These are phyloP conservation scores for Emydoidea blandingii DNA, from an alignment of 2,797 vertebrate species.

Conservation along the genomic window DNA sequence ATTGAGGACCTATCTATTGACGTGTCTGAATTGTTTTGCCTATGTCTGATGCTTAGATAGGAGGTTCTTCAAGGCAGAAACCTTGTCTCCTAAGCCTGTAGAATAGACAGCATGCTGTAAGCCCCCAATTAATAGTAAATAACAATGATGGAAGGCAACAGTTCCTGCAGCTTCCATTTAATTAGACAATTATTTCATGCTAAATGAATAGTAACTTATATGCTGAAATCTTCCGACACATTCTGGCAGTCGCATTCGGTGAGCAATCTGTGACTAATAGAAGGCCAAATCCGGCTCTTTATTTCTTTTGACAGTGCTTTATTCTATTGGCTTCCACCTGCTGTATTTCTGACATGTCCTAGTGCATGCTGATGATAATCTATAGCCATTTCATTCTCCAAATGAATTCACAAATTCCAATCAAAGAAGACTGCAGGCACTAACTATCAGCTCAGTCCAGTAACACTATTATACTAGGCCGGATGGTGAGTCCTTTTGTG, in stretches of 20 bases:
- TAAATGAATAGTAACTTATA: constrained; percentile 51
- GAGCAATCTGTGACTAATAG: constrained; percentile 60
- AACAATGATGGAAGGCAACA: constrained; percentile 43
- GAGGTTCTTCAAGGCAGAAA: constrained; percentile 24
- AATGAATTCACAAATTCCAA: background rate
- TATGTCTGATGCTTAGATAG: background rate
- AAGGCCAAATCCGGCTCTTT: constrained; percentile 23
- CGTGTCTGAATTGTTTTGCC: background rate
- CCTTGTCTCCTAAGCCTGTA: constrained; percentile 29
- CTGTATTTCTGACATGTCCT: constrained; percentile 4
- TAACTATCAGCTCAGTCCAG: background rate
- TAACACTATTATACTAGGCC: background rate
- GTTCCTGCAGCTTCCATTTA: constrained; percentile 4
- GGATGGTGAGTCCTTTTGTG: background rate
- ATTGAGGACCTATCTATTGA: background rate
- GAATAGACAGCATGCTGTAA: background rate
- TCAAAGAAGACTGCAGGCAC: background rate
- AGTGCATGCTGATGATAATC: background rate
- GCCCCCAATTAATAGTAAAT: constrained; percentile 26
- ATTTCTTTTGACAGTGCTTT: constrained; percentile 38
- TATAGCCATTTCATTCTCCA: background rate
- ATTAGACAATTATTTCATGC: constrained; percentile 51
- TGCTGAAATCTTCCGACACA: constrained; percentile 48
- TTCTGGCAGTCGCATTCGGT: constrained; percentile 39
- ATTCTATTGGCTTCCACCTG: constrained; percentile 44